These are phyloP conservation scores for Halisarca cf. caerulea DNA, from an alignment of 37 sponge, comb jelly and placozoan genomes.

Conservation along the genomic window DNA sequence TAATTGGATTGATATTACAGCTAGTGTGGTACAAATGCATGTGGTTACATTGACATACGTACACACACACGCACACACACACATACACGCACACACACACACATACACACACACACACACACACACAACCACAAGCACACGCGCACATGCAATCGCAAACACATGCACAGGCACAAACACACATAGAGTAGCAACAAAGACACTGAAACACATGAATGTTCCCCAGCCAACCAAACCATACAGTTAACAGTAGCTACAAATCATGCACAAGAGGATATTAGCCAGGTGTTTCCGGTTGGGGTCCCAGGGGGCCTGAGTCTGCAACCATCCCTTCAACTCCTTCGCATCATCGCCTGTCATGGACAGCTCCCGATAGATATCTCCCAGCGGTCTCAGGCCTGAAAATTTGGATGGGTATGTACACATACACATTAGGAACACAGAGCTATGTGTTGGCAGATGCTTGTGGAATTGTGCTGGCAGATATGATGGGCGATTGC, in stretches of 20 bases:
- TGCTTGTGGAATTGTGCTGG: too few species aligned
- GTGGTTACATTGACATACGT: too few species aligned
- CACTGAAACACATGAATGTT: too few species aligned
- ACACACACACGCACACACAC: neutral
- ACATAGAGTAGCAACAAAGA: neutral
- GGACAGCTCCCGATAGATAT: slow-evolving; percentile 65
- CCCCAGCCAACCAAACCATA: too few species aligned
- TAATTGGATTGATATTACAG: too few species aligned
- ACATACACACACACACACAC: slow-evolving; percentile 3
- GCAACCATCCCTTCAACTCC: slow-evolving; percentile 54
- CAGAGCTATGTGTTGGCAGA: too few species aligned
- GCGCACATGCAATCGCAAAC: too few species aligned
- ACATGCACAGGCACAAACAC: neutral
- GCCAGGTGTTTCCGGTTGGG: slow-evolving; percentile 34
- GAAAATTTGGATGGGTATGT: neutral
- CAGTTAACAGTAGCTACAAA: too few species aligned
- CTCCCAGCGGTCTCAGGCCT: slow-evolving; percentile 63
- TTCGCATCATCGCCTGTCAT: slow-evolving; percentile 63
- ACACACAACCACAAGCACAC: too few species aligned
- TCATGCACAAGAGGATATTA: slow-evolving; percentile 68
- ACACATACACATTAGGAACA: too few species aligned
- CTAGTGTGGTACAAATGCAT: too few species aligned
- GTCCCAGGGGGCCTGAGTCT: slow-evolving; percentile 45
- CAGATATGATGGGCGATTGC: too few species aligned
- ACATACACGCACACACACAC: neutral